phyloP scores from a whole-genome alignment of 2,113 vertebrate species.

The Sceloporus undulatus region DNA sequence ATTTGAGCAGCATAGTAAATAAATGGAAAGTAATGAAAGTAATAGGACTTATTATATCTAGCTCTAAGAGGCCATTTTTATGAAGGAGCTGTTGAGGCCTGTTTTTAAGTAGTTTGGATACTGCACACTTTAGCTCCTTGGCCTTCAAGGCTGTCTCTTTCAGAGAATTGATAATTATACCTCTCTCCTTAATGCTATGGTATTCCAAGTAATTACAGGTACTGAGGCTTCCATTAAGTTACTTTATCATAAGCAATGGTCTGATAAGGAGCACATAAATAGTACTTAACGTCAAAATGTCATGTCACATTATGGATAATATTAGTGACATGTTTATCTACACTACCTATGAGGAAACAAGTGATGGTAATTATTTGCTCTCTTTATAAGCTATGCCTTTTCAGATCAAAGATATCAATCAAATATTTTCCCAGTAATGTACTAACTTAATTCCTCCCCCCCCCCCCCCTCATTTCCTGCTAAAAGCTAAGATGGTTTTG shows the following conservation, averaged over 20 bases:
- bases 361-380: constrained; percentile 4
- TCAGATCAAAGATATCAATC: constrained; percentile 5
- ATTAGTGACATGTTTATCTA: neutral
- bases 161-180: constrained; percentile 55
- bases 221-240: constrained; percentile 58
- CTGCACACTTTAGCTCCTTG: constrained; percentile 44
- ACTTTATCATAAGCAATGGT: constrained; percentile 49
- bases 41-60: neutral
- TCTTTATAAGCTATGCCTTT: constrained; percentile 1
- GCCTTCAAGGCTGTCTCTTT: constrained; percentile 55
- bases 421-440: neutral
- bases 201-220: constrained; percentile 57
- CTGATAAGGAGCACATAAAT: constrained; percentile 54
- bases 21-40: constrained; percentile 11
- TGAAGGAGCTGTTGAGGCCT: constrained; percentile 35
- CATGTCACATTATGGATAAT: neutral
- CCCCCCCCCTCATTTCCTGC: neutral
- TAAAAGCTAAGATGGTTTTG: neutral
- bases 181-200: constrained; percentile 47
- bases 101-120: constrained; percentile 44
- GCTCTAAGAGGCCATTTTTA: constrained; percentile 3
- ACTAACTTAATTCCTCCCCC: neutral
- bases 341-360: constrained; percentile 17
- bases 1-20: neutral
- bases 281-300: constrained; percentile 36